Conservation (phyloP, 1,140 invertebrate genomes). For the Manduca sexta region DNA sequence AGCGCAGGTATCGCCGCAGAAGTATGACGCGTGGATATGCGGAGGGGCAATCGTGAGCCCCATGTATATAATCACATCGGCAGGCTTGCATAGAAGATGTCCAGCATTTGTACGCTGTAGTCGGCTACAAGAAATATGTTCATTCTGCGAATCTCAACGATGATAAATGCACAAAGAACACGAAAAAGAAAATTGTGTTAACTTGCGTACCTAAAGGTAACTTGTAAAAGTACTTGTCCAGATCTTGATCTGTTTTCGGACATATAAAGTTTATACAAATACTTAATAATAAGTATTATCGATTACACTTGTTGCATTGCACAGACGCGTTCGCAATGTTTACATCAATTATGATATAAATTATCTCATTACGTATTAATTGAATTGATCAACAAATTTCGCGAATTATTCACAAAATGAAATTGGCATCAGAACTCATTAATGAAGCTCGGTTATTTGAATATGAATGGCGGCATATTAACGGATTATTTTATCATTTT, state of each 20-base stretch:
- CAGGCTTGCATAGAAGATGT: conserved; percentile 44
- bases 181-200: conserved; percentile 32
- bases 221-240: neutral
- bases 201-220: conserved; percentile 37
- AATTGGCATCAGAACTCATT: too few species aligned
- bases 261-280: neutral
- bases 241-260: too few species aligned
- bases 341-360: too few species aligned
- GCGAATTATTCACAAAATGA: neutral
- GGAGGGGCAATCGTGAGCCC: conserved; percentile 29
- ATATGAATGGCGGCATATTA: too few species aligned
- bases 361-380: too few species aligned
- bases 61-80: conserved; percentile 32
- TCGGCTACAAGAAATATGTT: conserved; percentile 34
- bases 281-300: too few species aligned
- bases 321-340: too few species aligned
- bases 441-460: too few species aligned
- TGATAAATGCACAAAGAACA: conserved; percentile 24
- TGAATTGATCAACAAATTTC: neutral
- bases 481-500: conserved; percentile 12
- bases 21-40: conserved; percentile 38
- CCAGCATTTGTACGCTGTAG: conserved; percentile 29
- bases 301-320: too few species aligned
- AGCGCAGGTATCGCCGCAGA: conserved; percentile 17
- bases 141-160: conserved; percentile 7